A percentile compares a stretch with the other conserved stretches of the same genome.
These are phyloP conservation scores for Gadopsis bispinosus DNA, from an alignment of 2,797 vertebrate genomes.

Conservation along the genomic window DNA sequence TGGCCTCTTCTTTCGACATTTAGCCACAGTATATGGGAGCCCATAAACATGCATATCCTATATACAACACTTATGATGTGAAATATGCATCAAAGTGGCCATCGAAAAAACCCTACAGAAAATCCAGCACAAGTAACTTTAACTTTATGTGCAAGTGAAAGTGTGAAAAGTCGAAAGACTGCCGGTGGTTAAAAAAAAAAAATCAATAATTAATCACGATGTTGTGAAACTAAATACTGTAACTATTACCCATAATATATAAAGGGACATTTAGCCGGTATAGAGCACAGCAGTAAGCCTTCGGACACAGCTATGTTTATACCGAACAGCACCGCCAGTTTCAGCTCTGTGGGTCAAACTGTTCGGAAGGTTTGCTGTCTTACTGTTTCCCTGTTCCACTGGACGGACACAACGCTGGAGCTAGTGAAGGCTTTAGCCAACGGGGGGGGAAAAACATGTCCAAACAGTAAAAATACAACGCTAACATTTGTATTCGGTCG, in stretches of 20 bases:
- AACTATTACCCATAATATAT: not conserved
- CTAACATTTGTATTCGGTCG: not conserved
- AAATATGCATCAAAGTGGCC: not conserved
- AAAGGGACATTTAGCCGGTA: not conserved
- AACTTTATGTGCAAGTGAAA: not conserved
- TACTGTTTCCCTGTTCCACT: slow-evolving; percentile 16
- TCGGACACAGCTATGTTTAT: not conserved
- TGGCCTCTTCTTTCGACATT: not conserved
- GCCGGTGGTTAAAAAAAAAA: not conserved
- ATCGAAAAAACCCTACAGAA: not conserved
- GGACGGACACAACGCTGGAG: slow-evolving; percentile 53
- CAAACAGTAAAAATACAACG: slow-evolving; percentile 28
- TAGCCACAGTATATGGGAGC: not conserved
- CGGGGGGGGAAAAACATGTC: slow-evolving; percentile 44
- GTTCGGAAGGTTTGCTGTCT: slow-evolving; percentile 1
- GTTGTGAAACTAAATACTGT: not conserved
- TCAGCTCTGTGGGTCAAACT: slow-evolving; percentile 3
- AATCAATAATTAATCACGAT: not conserved
- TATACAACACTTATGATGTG: not conserved
- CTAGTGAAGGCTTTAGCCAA: slow-evolving; percentile 58
- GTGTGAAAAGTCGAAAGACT: not conserved
- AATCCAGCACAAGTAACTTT: not conserved
- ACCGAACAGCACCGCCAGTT: not conserved
- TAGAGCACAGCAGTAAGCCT: not conserved
- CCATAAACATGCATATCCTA: not conserved